These are phyloP conservation scores for Nannoperca obscura DNA, from an alignment of 2,797 vertebrate species.

Conservation along the genomic window DNA sequence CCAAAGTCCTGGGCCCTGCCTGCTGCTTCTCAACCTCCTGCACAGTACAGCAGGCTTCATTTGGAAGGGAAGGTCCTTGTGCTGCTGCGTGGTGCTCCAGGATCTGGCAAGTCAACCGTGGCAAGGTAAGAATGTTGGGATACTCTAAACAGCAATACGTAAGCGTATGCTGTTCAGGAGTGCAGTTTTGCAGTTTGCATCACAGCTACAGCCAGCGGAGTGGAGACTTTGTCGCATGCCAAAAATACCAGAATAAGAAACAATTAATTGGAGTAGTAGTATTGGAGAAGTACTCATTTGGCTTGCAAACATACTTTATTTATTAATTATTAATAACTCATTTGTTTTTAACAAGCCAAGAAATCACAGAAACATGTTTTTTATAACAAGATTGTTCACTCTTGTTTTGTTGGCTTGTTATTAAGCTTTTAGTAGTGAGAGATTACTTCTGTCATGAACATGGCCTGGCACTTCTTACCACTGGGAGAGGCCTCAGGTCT, in stretches of 20 bases:
- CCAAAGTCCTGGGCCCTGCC: constrained; percentile 82
- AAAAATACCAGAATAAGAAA: background rate
- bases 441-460: background rate
- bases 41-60: constrained; percentile 57
- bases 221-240: background rate
- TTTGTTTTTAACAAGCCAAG: background rate
- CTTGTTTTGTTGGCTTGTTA: background rate
- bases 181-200: background rate
- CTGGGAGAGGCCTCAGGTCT: background rate
- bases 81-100: constrained; percentile 95
- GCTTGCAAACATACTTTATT: background rate
- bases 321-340: too few relatives aligned
- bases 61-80: constrained; percentile 91
- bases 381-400: background rate
- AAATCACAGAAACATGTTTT: background rate
- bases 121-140: constrained; percentile 88
- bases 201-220: background rate
- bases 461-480: background rate
- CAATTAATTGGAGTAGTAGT: background rate
- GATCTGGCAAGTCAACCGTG: constrained; percentile 96
- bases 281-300: background rate
- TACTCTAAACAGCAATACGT: background rate
- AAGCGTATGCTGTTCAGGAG: background rate
- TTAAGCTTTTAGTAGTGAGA: background rate
- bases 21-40: constrained; percentile 35